These are phyloP conservation scores for Phainopepla nitens DNA, from an alignment of 2,113 vertebrate species.

Conservation along the genomic window DNA sequence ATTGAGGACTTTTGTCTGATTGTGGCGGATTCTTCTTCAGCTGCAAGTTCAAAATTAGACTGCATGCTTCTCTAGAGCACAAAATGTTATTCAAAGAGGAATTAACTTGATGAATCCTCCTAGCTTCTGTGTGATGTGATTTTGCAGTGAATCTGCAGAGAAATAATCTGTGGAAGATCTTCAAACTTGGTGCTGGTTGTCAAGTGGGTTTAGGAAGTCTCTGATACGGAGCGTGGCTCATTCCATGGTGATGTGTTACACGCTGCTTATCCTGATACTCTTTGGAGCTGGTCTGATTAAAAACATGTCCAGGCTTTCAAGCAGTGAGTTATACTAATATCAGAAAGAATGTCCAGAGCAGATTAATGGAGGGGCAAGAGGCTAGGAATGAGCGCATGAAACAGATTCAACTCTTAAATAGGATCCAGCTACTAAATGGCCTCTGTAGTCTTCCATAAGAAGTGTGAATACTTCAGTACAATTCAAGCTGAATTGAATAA, in stretches of 20 bases:
- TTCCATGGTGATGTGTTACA: background rate
- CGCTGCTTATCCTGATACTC: background rate
- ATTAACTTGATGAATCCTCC: background rate
- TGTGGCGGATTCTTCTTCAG: background rate
- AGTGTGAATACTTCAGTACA: slow-evolving; percentile 71
- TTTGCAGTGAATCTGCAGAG: background rate
- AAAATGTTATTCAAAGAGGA: background rate
- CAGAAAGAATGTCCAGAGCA: slow-evolving; percentile 37
- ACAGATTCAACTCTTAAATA: slow-evolving; percentile 62
- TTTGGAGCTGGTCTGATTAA: slow-evolving; percentile 3
- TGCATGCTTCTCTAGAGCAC: background rate
- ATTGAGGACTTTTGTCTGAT: background rate
- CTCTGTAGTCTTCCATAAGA: slow-evolving; percentile 71
- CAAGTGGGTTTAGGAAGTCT: background rate
- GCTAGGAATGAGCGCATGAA: slow-evolving; percentile 64
- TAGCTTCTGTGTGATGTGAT: background rate
- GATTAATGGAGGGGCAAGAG: slow-evolving; percentile 53
- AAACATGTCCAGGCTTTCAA: slow-evolving; percentile 14
- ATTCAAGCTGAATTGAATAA: slow-evolving; percentile 71
- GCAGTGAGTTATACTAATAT: slow-evolving; percentile 19
- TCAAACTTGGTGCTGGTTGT: background rate
- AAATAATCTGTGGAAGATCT: background rate
- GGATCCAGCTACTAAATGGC: slow-evolving; percentile 69
- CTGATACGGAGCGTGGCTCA: background rate
- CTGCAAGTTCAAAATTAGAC: background rate